Evolutionary conservation across 2,797 vertebrate genomes (phyloP).

Genomic region (Spondyliosoma cantharus): DNA sequence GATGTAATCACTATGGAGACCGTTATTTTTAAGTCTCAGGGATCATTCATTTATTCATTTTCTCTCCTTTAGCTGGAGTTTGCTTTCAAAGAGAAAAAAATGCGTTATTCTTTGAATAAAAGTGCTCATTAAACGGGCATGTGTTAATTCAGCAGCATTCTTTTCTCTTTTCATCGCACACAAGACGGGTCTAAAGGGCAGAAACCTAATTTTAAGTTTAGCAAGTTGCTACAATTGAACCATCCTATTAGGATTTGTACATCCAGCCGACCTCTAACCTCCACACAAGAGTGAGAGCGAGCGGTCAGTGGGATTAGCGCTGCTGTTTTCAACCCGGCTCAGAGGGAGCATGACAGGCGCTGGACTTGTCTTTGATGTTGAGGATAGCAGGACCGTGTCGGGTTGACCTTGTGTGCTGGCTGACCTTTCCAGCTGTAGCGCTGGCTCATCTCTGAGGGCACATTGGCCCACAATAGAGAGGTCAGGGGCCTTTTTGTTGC

Average conservation of each 20-base stretch:
- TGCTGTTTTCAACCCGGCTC: slow-evolving; percentile 70
- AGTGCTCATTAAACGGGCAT: slow-evolving; percentile 22
- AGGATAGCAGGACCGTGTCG: slow-evolving; percentile 54
- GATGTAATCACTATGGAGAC: slow-evolving; percentile 55
- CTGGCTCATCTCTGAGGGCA: slow-evolving; percentile 66
- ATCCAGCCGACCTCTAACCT: slow-evolving; percentile 69
- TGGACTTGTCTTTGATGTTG: slow-evolving; percentile 83
- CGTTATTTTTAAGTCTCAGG: slow-evolving; percentile 48
- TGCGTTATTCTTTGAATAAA: slow-evolving; percentile 23
- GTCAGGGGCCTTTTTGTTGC: slow-evolving; percentile 64
- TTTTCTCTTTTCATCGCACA: slow-evolving; percentile 40
- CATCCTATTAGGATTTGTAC: slow-evolving; percentile 59
- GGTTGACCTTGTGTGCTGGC: slow-evolving; percentile 78
- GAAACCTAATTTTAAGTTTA: slow-evolving; percentile 38
- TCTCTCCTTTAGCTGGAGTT: slow-evolving; percentile 27
- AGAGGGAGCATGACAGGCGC: slow-evolving; percentile 58
- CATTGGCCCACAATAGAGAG: slow-evolving; percentile 65
- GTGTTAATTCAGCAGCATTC: slow-evolving; percentile 42
- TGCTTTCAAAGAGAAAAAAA: slow-evolving; percentile 35
- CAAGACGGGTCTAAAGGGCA: slow-evolving; percentile 52
- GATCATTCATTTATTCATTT: slow-evolving; percentile 48
- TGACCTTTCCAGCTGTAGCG: slow-evolving; percentile 76
- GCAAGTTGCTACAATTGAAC: slow-evolving; percentile 58
- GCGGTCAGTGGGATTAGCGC: slow-evolving; percentile 73
- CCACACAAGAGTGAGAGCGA: slow-evolving; percentile 50